Evolutionary conservation across 2,113 vertebrate genomes (phyloP).

Genomic region (Thinocorus orbignyianus): DNA sequence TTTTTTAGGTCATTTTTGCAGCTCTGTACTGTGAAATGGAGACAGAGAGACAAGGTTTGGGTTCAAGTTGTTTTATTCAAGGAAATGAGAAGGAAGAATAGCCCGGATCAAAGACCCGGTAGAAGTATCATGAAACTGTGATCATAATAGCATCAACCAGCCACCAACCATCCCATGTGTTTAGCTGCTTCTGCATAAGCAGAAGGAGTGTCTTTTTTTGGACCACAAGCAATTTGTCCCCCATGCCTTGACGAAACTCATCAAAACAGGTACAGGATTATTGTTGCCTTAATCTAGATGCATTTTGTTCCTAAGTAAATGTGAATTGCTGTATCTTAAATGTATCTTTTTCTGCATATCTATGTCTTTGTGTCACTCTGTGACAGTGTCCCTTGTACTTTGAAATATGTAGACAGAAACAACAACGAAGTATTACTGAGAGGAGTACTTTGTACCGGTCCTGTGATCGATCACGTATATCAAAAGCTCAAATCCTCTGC

Average conservation of each 20-base stretch:
- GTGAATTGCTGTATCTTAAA: background rate
- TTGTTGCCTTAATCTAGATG: background rate
- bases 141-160: background rate
- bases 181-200: background rate
- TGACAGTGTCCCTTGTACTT: background rate
- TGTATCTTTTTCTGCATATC: background rate
- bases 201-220: background rate
- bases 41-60: background rate
- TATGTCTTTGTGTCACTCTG: background rate
- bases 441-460: background rate
- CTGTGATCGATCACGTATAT: background rate
- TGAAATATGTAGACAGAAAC: background rate
- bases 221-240: background rate
- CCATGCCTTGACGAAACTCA: background rate
- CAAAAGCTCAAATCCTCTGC: background rate
- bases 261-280: background rate
- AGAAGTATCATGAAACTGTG: background rate
- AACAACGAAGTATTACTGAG: background rate
- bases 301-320: background rate
- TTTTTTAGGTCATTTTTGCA: no score
- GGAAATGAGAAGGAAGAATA: background rate
- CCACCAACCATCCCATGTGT: fast-evolving
- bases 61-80: background rate
- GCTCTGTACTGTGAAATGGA: background rate
- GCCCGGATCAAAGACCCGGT: background rate